Conservation (phyloP, 2,113 vertebrate genomes). For the Pterocles orientalis region DNA sequence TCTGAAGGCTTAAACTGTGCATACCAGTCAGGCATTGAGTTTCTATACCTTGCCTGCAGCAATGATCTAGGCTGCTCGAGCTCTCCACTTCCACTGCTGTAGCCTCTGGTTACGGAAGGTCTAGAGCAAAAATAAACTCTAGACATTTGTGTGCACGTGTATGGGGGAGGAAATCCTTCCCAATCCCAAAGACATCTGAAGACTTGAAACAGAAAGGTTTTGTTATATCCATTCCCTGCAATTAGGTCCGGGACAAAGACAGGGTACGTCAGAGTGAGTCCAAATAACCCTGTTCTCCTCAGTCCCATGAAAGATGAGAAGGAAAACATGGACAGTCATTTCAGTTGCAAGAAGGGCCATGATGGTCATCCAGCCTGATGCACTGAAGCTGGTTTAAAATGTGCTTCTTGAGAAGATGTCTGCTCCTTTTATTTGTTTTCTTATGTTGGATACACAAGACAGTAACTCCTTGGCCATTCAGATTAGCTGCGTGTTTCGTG, state of each 20-base stretch:
- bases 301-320: background rate
- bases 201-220: background rate
- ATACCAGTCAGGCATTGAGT: background rate
- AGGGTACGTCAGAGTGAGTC: background rate
- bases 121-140: background rate
- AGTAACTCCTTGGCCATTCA: background rate
- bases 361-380: background rate
- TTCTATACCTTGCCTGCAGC: background rate
- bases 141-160: background rate
- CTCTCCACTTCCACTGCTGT: background rate
- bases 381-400: background rate
- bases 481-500: background rate
- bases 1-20: rapidly evolving
- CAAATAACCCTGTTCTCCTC: background rate
- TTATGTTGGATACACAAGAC: background rate
- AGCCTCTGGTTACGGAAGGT: background rate
- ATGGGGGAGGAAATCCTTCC: background rate
- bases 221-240: background rate
- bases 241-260: background rate
- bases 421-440: background rate
- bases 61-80: background rate
- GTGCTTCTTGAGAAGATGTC: background rate
- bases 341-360: background rate
- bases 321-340: background rate
- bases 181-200: background rate